Base-by-base conservation (phyloP, 2,797 vertebrate genomes). In the Brachyalestes nurse region DNA sequence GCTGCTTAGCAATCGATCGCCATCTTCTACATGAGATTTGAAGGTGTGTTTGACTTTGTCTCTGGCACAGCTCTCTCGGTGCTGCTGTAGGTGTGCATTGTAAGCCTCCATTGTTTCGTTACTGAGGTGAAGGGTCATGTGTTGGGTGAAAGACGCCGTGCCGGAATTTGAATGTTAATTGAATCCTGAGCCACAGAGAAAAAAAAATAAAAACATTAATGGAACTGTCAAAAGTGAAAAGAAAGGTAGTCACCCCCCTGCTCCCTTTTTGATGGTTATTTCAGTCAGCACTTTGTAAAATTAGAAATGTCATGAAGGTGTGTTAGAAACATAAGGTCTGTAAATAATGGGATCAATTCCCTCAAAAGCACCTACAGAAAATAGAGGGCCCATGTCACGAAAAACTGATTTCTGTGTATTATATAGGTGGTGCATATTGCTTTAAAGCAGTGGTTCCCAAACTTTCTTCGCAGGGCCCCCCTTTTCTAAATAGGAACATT, bases 1-100 rank as follows among this genome's bases (percentile, higher is more conserved):
- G 38, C 78, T 75, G 58, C 71, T 84, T 70, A 73, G 77, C 77
- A 62, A 75, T 82, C 78, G 66, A 84, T 82, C 34, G 57, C 16
- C 25, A 25, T 25, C 60, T 74, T 38, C 67, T 79, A n/a, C 13
- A 67, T 58, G 47, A 42, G 77, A 76, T 77, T 67, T 51, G 45
- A 85, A 85, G 77, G 72, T 77, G 77, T 79, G 72, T 77, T 79
- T 79, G 72, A 84, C 76, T 82, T 82, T 84, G 82, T 64, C 62
- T 5, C 19, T 57, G 28, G 34, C 6, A 12, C 69, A 75, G 83
- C 64, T 69, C 57, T 62, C 40, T 74, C 42, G 2, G n/a, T 38
- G 23, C 58, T 38, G 61, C 42, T 4, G 16, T 70, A 51, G 8
- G 45, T 57, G 53, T 21, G 49, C 17, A 17, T n/a, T 72, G 38